Evolutionary conservation across 2,797 vertebrate species (phyloP).

Genomic region (Danio aesculapii): DNA sequence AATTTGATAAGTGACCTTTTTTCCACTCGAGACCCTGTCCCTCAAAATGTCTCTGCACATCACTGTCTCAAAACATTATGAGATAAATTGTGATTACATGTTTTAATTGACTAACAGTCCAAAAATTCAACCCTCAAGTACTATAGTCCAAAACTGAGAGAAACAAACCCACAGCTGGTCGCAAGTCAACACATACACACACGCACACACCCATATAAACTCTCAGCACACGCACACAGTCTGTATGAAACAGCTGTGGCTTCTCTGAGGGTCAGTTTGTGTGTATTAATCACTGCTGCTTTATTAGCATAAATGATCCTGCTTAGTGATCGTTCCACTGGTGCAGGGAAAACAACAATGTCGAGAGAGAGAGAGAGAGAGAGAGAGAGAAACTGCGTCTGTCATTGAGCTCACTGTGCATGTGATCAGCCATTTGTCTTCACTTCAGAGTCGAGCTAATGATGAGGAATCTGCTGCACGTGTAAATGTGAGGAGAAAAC

Average conservation of each 20-base stretch:
- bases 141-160: conserved; percentile 14
- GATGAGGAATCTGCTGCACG: conserved; percentile 78
- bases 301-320: conserved; percentile 99
- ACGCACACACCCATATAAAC: conserved; percentile 38
- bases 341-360: conserved; percentile 83
- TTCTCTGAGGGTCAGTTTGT: conserved; percentile 96
- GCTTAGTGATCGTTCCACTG: conserved; percentile 90
- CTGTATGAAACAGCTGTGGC: conserved; percentile 94
- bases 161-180: conserved; percentile 27
- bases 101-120: neutral
- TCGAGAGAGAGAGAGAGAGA: conserved; percentile 56
- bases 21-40: too few relatives aligned
- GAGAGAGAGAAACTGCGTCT: conserved; percentile 51
- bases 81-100: conserved; percentile 10
- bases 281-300: conserved; percentile 98
- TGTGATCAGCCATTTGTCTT: conserved; percentile 83
- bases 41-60: too few relatives aligned
- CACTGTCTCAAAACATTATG: neutral
- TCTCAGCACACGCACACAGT: conserved; percentile 37
- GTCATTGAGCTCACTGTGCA: conserved; percentile 78
- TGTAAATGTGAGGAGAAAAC: conserved; percentile 61
- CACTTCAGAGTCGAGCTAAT: conserved; percentile 76
- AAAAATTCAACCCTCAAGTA: neutral
- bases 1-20: too few relatives aligned
- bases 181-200: conserved; percentile 32